Percentiles rank a stretch among this genome's conserved stretches.
These are phyloP conservation scores for Actinia equina DNA, from an alignment of 64 coral and sea anemone species.

Conservation along the genomic window DNA sequence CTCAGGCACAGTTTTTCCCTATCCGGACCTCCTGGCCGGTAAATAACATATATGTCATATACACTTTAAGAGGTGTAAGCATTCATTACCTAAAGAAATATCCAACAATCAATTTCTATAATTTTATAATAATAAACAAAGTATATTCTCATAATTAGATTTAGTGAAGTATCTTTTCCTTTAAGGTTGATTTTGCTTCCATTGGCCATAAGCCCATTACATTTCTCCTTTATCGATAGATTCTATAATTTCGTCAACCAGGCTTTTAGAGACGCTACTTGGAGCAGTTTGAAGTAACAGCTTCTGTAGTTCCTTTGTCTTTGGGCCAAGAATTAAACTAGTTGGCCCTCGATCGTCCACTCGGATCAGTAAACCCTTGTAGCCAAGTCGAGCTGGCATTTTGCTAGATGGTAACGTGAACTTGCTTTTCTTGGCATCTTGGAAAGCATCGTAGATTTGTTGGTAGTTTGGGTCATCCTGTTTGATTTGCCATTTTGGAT, in stretches of 20 bases:
- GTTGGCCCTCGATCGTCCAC: background rate
- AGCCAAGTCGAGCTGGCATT: constrained; percentile 23
- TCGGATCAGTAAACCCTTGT: constrained; percentile 20
- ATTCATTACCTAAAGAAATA: too few relatives aligned
- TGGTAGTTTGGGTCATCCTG: constrained; percentile 8
- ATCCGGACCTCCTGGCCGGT: too few relatives aligned
- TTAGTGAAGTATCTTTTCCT: too few relatives aligned
- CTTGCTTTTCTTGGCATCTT: background rate
- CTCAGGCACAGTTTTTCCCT: too few relatives aligned
- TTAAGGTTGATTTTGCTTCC: too few relatives aligned
- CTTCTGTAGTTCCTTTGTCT: constrained; percentile 7
- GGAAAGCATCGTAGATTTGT: background rate
- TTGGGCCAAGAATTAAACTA: constrained; percentile 3
- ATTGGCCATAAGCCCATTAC: background rate
- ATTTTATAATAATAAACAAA: too few relatives aligned
- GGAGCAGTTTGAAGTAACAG: background rate
- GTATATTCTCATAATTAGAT: too few relatives aligned
- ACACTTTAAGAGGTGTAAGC: too few relatives aligned
- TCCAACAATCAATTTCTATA: too few relatives aligned
- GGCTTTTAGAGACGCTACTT: background rate
- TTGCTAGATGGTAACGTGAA: background rate
- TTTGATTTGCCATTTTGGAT: constrained; percentile 17
- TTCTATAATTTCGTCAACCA: background rate
- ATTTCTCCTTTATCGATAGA: background rate
- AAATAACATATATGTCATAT: too few relatives aligned